phyloP scores from a whole-genome alignment of 2,113 vertebrate genomes.

The Entomyzon cyanotis region DNA sequence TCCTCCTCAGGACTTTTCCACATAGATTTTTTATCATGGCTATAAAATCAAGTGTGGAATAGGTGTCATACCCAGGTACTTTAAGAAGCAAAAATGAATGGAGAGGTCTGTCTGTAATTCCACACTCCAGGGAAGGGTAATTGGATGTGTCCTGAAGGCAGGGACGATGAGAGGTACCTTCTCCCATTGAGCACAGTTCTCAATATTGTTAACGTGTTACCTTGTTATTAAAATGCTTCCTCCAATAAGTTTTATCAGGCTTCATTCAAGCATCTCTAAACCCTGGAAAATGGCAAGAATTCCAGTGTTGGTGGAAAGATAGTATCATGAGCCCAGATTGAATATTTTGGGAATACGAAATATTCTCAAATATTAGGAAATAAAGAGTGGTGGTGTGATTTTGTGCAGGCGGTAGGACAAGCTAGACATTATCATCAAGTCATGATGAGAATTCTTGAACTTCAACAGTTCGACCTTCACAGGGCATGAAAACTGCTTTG shows the following conservation, averaged over 20 bases:
- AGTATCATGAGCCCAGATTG: fast-evolving
- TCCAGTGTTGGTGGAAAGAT: neutral
- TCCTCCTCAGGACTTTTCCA: slow-evolving; percentile 24
- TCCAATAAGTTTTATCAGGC: neutral
- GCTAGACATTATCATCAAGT: neutral
- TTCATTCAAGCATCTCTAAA: neutral
- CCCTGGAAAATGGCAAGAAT: neutral
- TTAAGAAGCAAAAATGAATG: neutral
- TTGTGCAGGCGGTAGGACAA: neutral
- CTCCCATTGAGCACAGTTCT: neutral
- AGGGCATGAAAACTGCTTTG: neutral
- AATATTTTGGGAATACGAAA: neutral
- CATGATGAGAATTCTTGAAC: neutral
- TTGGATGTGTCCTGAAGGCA: neutral
- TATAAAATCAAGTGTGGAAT: neutral
- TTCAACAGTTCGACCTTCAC: neutral
- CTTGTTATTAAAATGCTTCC: neutral
- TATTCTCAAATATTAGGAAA: neutral
- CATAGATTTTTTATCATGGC: slow-evolving; percentile 4
- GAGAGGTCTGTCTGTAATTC: neutral
- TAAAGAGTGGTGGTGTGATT: neutral
- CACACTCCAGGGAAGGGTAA: neutral
- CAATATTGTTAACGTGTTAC: neutral
- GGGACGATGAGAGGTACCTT: neutral
- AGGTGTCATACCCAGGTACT: neutral